Conservation (phyloP, 2,888 invertebrate genomes). For the Clivina fossor region DNA sequence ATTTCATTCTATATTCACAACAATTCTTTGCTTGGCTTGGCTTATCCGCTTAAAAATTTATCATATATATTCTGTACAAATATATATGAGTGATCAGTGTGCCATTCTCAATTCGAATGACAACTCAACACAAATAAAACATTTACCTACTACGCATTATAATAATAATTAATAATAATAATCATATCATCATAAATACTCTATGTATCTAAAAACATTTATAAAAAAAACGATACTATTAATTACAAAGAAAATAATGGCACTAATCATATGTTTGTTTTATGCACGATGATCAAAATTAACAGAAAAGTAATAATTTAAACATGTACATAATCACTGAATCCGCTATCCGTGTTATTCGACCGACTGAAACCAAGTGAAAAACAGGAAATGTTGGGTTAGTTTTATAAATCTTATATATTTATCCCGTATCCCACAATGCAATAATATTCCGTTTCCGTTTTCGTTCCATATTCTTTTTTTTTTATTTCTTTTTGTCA, state of each 20-base stretch:
- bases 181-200: conserved; percentile 54
- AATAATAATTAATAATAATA: too few species aligned
- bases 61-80: conserved; percentile 6
- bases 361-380: too few species aligned
- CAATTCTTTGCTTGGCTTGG: not conserved
- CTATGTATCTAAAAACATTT: conserved; percentile 55
- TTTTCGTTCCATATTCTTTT: too few species aligned
- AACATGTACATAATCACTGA: conserved; percentile 37
- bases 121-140: conserved; percentile 26
- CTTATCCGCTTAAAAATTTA: conserved; percentile 4
- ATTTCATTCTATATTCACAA: too few species aligned
- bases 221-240: conserved; percentile 54
- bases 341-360: too few species aligned
- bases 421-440: too few species aligned
- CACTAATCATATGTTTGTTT: conserved; percentile 50
- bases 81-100: conserved; percentile 11
- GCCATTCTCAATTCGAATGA: conserved; percentile 1
- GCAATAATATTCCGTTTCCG: too few species aligned
- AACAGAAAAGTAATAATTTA: too few species aligned
- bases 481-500: too few species aligned
- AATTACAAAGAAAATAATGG: conserved; percentile 56
- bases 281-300: conserved; percentile 38
- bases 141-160: conserved; percentile 47
- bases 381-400: too few species aligned
- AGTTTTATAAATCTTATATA: too few species aligned